Conservation (phyloP, 2,888 invertebrate species). For the Brenthis ino region DNA sequence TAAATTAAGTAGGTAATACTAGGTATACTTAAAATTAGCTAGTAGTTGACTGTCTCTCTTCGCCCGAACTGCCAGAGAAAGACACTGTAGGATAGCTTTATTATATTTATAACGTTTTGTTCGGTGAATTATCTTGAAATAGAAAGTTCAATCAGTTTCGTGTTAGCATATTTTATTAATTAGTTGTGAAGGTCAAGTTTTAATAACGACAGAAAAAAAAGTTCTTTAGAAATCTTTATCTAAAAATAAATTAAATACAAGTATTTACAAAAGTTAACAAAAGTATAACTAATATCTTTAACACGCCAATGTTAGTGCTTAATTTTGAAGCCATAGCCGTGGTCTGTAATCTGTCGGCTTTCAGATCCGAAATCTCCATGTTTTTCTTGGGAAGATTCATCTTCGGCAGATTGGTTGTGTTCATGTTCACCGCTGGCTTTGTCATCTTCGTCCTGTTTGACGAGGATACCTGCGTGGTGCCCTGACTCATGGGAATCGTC, state of each 20-base stretch:
- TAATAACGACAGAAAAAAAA: conserved; percentile 22
- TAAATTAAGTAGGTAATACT: too few relatives aligned
- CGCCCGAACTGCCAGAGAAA: too few relatives aligned
- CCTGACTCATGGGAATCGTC: conserved; percentile 49
- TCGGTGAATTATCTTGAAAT: neutral
- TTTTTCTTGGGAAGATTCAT: conserved; percentile 69
- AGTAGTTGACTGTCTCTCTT: too few relatives aligned
- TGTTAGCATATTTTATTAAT: neutral
- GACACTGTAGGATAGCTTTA: too few relatives aligned
- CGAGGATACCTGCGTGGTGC: conserved; percentile 76
- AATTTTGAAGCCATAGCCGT: conserved; percentile 72
- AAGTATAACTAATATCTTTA: conserved; percentile 59
- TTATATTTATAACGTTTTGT: too few relatives aligned
- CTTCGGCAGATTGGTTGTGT: conserved; percentile 75
- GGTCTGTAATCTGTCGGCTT: conserved; percentile 54
- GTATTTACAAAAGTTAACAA: conserved; percentile 74
- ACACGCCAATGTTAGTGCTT: conserved; percentile 57
- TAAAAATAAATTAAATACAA: conserved; percentile 52
- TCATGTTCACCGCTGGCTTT: conserved; percentile 51
- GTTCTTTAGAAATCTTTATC: conserved; percentile 49
- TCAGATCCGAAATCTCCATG: conserved; percentile 75
- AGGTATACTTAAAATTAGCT: too few relatives aligned
- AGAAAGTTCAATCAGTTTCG: neutral
- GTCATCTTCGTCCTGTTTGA: conserved; percentile 76
- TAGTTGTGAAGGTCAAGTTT: conserved; percentile 9